Evolutionary conservation across 2,888 invertebrate genomes (phyloP).

Genomic region (Osmoderma eremita): DNA sequence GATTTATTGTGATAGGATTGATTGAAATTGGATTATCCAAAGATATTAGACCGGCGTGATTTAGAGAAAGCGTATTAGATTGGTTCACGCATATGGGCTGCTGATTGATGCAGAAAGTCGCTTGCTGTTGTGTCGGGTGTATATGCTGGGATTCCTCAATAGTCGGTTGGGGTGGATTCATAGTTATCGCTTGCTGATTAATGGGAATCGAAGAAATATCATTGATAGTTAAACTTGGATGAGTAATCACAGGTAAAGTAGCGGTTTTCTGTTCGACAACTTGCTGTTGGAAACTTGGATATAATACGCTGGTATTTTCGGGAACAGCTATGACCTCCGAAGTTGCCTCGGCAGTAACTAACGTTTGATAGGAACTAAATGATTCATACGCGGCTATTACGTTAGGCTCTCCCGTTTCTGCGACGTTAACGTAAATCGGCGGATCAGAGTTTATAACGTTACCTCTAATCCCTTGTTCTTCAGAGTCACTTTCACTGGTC

Average conservation of each 20-base stretch:
- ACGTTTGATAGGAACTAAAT: constrained; percentile 54
- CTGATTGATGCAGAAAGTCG: constrained; percentile 54
- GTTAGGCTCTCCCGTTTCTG: constrained; percentile 53
- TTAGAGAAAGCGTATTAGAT: constrained; percentile 45
- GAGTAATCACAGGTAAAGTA: constrained; percentile 35
- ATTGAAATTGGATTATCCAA: constrained; percentile 40
- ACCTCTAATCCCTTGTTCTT: constrained; percentile 55
- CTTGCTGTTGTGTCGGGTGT: constrained; percentile 34
- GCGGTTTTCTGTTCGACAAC: constrained; percentile 40
- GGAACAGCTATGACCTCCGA: constrained; percentile 54
- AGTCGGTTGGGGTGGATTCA: constrained; percentile 30
- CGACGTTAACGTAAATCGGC: constrained; percentile 42
- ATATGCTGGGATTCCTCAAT: constrained; percentile 37
- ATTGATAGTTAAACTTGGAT: constrained; percentile 37
- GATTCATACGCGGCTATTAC: constrained; percentile 59
- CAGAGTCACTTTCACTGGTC: constrained; percentile 85
- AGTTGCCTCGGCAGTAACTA: constrained; percentile 56
- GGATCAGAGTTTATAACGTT: constrained; percentile 13
- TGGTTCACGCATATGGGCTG: constrained; percentile 56
- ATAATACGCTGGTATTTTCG: constrained; percentile 47
- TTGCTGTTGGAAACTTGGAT: constrained; percentile 46
- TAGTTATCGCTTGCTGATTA: constrained; percentile 38
- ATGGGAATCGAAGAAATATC: constrained; percentile 32
- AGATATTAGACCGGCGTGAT: constrained; percentile 46
- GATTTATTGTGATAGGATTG: constrained; percentile 42